Evolutionary conservation across 2,888 invertebrate genomes (phyloP).

Genomic region (Tolmerus cingulatus): DNA sequence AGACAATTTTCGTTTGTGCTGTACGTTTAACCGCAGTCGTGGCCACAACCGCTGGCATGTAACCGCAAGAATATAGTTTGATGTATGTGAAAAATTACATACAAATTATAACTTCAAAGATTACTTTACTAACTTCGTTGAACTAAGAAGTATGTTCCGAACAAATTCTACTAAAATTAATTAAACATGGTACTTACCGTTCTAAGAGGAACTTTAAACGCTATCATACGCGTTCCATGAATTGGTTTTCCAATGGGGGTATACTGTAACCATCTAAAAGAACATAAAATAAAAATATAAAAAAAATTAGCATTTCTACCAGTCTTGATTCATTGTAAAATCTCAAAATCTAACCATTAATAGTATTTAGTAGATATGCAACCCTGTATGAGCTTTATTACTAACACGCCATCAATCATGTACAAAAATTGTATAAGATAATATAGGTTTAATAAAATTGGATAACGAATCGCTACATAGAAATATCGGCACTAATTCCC

Average conservation of each 20-base stretch:
- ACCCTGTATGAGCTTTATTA: too few species aligned
- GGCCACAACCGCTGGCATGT: not conserved
- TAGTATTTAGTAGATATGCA: too few species aligned
- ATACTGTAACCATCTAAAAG: constrained; percentile 63
- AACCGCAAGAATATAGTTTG: not conserved
- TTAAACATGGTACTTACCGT: constrained; percentile 55
- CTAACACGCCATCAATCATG: too few species aligned
- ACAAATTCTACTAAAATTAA: not conserved
- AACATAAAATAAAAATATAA: not conserved
- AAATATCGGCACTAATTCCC: too few species aligned
- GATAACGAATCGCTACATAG: too few species aligned
- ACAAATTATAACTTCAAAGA: not conserved
- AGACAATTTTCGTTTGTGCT: constrained; percentile 1
- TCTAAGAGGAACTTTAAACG: constrained; percentile 69
- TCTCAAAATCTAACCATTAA: not conserved
- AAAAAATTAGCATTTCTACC: not conserved
- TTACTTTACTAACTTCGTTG: not conserved
- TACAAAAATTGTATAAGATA: too few species aligned
- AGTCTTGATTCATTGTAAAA: not conserved
- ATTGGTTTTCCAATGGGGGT: constrained; percentile 64
- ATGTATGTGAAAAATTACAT: not conserved
- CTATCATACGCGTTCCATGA: constrained; percentile 67
- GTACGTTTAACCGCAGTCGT: not conserved
- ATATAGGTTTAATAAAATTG: too few species aligned
- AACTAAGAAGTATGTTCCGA: not conserved